Evolutionary conservation across 2,888 invertebrate species (phyloP), one percentile per base, ranked within the genome.

Genomic region (Pyrrhosoma nymphula): DNA sequence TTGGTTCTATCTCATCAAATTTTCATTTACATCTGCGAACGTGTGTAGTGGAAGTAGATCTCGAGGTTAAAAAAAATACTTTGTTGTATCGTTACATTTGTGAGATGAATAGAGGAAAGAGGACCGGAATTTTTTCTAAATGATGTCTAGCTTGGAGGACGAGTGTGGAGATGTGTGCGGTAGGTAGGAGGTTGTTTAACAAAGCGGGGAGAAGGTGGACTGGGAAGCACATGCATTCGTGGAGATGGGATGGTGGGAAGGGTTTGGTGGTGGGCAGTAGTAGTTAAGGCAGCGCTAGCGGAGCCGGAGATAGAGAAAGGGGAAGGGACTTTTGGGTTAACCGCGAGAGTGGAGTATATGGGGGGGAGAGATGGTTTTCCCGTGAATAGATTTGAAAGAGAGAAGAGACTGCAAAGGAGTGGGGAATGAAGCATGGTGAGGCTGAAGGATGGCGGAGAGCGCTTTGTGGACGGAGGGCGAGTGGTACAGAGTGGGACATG

Each of bases 361-460:
- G 55, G 56, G n/a, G 39, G 16, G 20, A 82, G 35, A 35, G 35
- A n/a, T 2, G 16, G 18, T 88, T 69, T 47, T 39, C 39, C 23
- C 39, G 12, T 56, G 63, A 69, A 69, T 69, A 93, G 63, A 47
- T 69, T 75, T n/a, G 47, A 69, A 47, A 93, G 63, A 75, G 69
- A 69, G 91, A 26, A 1, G n/a, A 93, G 69, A 69, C 14, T n/a
- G n/a, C 35, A 55, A 20, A 20, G 88, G 39, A 23, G 35, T 12
- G 26, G 82, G 26, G 39, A 23, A 14, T 8, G 88, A 35, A 14
- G 88, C 23, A 8, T 47, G 47, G 47, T 8, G 47, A 2, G 47
- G 47, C 47, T 47, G 47, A 47, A 47, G 47, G 47, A 47, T 47
- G 47, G 47, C 20, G 35, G 55, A 26, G n/a, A 55, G 55, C 8